These are phyloP conservation scores for Catharus minimus DNA, from an alignment of 2,113 vertebrate genomes.

Conservation along the genomic window DNA sequence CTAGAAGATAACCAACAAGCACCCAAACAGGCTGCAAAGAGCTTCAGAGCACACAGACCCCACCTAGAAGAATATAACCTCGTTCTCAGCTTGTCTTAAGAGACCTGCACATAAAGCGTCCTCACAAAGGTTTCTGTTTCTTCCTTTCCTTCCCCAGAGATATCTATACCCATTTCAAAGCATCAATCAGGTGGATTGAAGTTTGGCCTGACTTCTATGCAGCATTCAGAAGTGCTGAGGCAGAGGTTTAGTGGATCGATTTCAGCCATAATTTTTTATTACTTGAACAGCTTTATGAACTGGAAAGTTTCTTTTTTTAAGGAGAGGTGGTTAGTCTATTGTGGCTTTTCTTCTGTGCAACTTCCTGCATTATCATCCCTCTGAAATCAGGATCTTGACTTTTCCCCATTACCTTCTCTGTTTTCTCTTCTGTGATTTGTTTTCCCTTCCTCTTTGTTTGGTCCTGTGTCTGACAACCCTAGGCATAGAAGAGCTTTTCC, in stretches of 20 bases:
- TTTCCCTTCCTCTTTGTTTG: background rate
- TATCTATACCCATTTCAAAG: background rate
- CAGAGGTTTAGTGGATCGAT: constrained; percentile 46
- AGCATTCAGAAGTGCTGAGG: constrained; percentile 48
- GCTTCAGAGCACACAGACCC: background rate
- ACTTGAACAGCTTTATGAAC: constrained; percentile 21
- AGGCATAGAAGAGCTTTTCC: background rate
- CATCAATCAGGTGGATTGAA: constrained; percentile 14
- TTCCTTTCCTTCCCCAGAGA: background rate
- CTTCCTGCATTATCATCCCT: background rate
- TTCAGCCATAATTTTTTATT: constrained; percentile 4
- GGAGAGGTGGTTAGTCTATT: background rate
- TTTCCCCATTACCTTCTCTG: background rate
- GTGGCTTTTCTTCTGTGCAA: background rate
- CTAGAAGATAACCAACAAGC: background rate
- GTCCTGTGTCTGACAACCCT: background rate
- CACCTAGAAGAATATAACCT: background rate
- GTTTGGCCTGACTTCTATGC: constrained; percentile 35
- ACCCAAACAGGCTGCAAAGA: background rate
- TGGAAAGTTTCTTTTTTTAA: background rate
- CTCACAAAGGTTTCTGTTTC: background rate
- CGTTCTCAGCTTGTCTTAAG: background rate
- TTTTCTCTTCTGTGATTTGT: background rate
- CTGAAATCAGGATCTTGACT: background rate
- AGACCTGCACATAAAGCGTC: background rate